Evolutionary conservation across 2,113 vertebrate genomes (phyloP).

Genomic region (Pseudorectes ferrugineus): DNA sequence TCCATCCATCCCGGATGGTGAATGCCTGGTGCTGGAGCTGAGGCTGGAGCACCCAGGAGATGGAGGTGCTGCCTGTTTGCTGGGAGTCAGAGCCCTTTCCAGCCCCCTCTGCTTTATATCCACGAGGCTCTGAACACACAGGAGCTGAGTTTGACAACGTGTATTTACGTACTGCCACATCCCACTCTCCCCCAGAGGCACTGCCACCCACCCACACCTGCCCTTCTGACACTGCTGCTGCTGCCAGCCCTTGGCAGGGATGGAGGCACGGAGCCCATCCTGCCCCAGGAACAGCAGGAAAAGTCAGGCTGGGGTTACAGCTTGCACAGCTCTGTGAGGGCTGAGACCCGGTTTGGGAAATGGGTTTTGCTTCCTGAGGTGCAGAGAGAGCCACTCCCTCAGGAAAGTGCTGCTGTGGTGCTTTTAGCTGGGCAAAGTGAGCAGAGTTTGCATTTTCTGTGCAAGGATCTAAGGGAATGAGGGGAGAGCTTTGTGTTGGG

Average conservation of each 20-base stretch:
- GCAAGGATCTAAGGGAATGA: neutral
- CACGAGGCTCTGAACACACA: neutral
- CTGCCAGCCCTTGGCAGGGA: neutral
- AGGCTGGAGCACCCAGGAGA: neutral
- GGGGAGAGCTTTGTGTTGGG: neutral
- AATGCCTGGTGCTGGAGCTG: neutral
- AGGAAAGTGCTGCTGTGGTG: neutral
- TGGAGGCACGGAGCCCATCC: neutral
- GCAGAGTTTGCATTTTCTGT: neutral
- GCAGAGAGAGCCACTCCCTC: neutral
- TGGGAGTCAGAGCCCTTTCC: neutral
- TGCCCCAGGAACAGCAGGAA: fast-evolving
- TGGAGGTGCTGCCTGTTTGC: neutral
- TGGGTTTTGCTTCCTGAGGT: neutral
- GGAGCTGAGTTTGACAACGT: neutral
- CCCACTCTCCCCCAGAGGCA: neutral
- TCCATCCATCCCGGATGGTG: neutral
- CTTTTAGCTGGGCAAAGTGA: neutral
- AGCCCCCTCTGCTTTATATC: neutral
- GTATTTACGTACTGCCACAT: neutral
- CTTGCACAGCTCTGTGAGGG: neutral
- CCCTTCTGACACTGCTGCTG: neutral
- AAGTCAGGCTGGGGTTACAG: neutral
- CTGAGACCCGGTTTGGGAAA: neutral
- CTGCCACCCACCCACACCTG: neutral